Percentiles rank a stretch among this genome's conserved stretches.
These are phyloP conservation scores for Drosophila santomea DNA, from an alignment of 1,140 invertebrate genomes.

Conservation along the genomic window DNA sequence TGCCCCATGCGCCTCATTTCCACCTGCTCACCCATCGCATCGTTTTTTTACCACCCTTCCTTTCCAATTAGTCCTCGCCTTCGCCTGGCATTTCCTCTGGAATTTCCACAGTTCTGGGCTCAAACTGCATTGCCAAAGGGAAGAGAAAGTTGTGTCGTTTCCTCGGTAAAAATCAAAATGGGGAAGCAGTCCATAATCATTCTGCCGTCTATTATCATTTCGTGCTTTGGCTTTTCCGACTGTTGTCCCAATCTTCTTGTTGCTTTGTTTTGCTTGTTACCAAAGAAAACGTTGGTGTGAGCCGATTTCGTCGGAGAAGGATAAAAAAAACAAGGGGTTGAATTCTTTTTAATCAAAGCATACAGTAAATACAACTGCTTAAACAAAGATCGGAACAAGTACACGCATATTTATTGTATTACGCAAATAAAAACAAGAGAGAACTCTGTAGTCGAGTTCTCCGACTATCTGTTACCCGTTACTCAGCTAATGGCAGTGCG, in stretches of 20 bases:
- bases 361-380: no score
- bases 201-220: constrained; percentile 42
- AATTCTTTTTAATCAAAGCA: neutral
- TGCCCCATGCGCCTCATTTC: constrained; percentile 3
- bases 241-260: constrained; percentile 12
- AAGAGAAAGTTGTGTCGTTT: constrained; percentile 63
- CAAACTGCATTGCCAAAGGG: constrained; percentile 29
- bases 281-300: constrained; percentile 28
- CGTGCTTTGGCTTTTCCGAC: constrained; percentile 16
- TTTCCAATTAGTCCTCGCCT: constrained; percentile 62
- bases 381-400: no score
- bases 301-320: neutral
- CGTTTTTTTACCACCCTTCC: constrained; percentile 1
- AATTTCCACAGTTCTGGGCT: constrained; percentile 26
- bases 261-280: constrained; percentile 20
- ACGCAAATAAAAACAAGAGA: no score
- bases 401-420: no score
- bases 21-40: neutral
- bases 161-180: constrained; percentile 15
- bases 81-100: constrained; percentile 72
- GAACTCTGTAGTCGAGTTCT: no score
- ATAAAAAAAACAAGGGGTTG: constrained; percentile 4
- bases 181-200: constrained; percentile 56
- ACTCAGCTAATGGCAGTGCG: no score
- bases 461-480: no score